Base-by-base conservation (phyloP, 2,113 vertebrate genomes). In the Pogonocichla stellata region DNA sequence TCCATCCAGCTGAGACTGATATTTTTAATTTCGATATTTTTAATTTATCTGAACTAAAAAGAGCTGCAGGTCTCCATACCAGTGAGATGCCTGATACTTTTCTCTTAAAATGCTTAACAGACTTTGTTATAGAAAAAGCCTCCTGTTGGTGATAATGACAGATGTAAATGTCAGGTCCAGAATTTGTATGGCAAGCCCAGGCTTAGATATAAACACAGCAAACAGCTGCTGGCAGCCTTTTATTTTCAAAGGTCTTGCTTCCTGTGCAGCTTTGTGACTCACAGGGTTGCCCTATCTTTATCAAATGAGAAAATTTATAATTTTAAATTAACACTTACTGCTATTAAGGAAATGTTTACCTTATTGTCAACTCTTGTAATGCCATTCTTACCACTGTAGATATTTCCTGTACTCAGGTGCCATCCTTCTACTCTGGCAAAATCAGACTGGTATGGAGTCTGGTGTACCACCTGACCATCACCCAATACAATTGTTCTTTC, bases 201-300 rank as follows among this genome's bases (percentile, higher is more conserved):
- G 42, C 54, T 80, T 70, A 83, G 75, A 22, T 57, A 74, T 34
- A 77, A 92, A 48, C 71, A 66, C 3, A 11, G 33, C 66, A 86
- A 83, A 75, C 29, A 88, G 61, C 61, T 86, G 47, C 64, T 91
- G 70, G 70, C 66, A 89, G 70, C 81, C 85, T 93, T 85, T 90
- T 74, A 6, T 85, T 91, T 87, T 79, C 54, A 70, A 93, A 93
- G 65, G 40, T 57, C 82, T 89, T 69, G 57, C 62, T 70, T 91
- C 29, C 71, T 62, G 0, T 89, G 65, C 45, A 88, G 74, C 42
- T 90, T 80, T 74, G 36, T 81, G 60, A 83, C 48, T 91, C 34
- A 50, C 16, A 33, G 53, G 15, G 26, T 71, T 80, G 13, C 24
- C 43, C 67, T 90, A 14, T 54, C 56, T 54, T 73, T 77, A 26